Evolutionary conservation across 2,113 vertebrate species (phyloP).

Genomic region (Hiodon tergisus): DNA sequence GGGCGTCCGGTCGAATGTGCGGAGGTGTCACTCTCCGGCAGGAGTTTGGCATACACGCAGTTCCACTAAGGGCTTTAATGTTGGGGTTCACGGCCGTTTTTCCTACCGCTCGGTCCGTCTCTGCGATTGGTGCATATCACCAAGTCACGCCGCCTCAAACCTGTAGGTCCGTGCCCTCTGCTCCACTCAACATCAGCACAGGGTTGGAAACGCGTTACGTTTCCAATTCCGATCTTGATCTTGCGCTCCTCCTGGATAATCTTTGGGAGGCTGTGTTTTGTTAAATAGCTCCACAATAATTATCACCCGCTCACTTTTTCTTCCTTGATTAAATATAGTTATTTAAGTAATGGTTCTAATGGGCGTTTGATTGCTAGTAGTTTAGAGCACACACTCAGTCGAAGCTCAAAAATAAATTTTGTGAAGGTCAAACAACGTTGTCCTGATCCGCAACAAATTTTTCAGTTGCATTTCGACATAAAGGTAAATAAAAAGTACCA

Average conservation of each 20-base stretch:
- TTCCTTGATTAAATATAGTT: conserved; percentile 35
- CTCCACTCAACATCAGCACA: background rate
- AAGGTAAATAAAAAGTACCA: background rate
- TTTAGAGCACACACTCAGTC: conserved; percentile 15
- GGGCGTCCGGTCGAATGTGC: background rate
- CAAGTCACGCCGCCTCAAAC: conserved; percentile 8
- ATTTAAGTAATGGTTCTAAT: conserved; percentile 40
- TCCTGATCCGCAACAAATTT: background rate
- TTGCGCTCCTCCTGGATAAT: conserved; percentile 19
- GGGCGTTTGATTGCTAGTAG: conserved; percentile 33
- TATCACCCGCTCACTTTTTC: conserved; percentile 20
- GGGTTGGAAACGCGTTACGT: conserved; percentile 4
- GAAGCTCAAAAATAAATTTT: background rate
- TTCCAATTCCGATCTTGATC: conserved; percentile 29
- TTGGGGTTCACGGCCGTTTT: background rate
- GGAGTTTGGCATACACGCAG: background rate
- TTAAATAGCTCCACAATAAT: conserved; percentile 42
- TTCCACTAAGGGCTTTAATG: background rate
- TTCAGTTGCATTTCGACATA: background rate
- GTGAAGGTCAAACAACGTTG: background rate
- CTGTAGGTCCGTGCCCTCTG: background rate
- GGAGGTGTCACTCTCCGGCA: background rate
- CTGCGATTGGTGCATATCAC: conserved; percentile 29
- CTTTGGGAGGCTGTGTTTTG: conserved; percentile 29
- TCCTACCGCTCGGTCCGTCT: conserved; percentile 2